Percentiles rank a stretch among this genome's conserved stretches.
These are phyloP conservation scores for Anas flavirostris DNA, from an alignment of 2,797 vertebrate species.

Conservation along the genomic window DNA sequence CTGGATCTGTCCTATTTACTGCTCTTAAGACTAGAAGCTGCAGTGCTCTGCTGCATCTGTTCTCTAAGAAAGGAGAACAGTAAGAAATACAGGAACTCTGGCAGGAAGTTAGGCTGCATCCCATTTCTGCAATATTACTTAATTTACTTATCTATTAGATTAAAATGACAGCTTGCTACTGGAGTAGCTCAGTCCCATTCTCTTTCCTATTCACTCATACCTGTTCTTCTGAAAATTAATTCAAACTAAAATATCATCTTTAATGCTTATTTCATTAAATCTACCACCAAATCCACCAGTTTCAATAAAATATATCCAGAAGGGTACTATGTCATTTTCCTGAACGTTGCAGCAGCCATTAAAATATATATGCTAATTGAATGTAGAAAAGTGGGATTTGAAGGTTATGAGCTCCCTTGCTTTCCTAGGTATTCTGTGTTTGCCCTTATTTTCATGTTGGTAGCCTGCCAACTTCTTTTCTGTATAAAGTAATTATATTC, in stretches of 20 bases:
- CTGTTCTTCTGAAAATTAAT: not conserved
- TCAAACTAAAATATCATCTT: not conserved
- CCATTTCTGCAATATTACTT: not conserved
- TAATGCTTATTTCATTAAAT: conserved; percentile 13
- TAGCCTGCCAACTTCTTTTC: not conserved
- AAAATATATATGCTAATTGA: conserved; percentile 19
- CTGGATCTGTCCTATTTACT: fast-evolving
- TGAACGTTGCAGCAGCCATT: not conserved
- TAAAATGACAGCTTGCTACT: not conserved
- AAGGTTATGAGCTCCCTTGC: conserved; percentile 12
- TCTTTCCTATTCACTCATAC: not conserved
- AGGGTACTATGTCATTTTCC: conserved; percentile 3
- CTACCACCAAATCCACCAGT: not conserved
- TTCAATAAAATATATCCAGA: conserved; percentile 20
- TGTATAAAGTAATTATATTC: conserved; percentile 15
- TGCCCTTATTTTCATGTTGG: not conserved
- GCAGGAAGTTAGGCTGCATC: not conserved
- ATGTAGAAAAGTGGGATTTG: not conserved
- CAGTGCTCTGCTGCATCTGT: not conserved
- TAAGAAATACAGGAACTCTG: not conserved
- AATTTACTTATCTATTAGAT: not conserved
- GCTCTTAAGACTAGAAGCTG: not conserved
- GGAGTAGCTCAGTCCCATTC: not conserved
- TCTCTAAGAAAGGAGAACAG: not conserved
- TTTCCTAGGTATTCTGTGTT: conserved; percentile 4